Evolutionary conservation across 1,140 invertebrate species (phyloP), one percentile per base, ranked within the genome.

Genomic region (Caenorhabditis briggsae): DNA sequence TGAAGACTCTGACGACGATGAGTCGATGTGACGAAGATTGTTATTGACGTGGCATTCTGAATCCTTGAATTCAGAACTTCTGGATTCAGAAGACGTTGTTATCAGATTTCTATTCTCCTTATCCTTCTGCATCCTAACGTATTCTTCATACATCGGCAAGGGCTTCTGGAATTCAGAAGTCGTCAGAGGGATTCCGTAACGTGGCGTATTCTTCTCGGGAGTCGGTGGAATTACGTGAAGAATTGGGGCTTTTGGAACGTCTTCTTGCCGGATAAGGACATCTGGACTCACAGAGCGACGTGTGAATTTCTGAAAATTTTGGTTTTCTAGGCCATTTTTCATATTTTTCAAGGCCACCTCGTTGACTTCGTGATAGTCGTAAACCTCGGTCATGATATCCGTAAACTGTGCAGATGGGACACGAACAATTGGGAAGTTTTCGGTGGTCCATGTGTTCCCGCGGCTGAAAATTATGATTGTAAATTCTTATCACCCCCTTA

Each of bases 401-500:
- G 70, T 78, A n/a, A 78, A 78, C 18, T 78, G 70, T 8, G 70
- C 46, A 14, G 70, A 78, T 43, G 70, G 70, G 5, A 78, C 70
- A 50, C 70, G 70, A 78, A 78, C 70, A 8, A 78, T 78, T 9
- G 70, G 70, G 46, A 50, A 78, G 70, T 48, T 48, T 50, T 78
- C 70, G 2, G 70, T 46, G n/a, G 70, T 50, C 70, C 70, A 48
- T 9, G 70, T 78, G 70, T 48, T 78, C 53, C 50, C 70, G n/a
- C 70, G 70, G 70, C 70, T 70, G 64, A 18, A 70, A 70, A 46
- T 46, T n/a, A n/a, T n/a, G n/a, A n/a, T n/a, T n/a, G n/a, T n/a
- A n/a, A n/a, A n/a, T n/a, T n/a, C n/a, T n/a, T n/a, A n/a, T n/a
- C n/a, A n/a, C n/a, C n/a, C n/a, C n/a, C n/a, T n/a, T n/a, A n/a